Evolutionary conservation across 23 tunicate genomes (phyloP).

Genomic region (Styela plicata): DNA sequence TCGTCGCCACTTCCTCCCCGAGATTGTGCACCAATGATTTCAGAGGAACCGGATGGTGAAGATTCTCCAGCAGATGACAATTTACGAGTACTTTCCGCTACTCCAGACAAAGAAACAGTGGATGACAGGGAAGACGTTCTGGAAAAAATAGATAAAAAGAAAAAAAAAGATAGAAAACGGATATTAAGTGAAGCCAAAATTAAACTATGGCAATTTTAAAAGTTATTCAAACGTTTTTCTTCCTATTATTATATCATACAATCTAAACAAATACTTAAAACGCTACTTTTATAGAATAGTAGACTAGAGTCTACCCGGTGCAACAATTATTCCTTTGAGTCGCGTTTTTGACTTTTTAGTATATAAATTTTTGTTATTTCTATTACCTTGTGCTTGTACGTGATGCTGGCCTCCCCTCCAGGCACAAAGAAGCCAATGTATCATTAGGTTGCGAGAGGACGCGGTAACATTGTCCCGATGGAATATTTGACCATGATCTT

Average conservation of each 20-base stretch:
- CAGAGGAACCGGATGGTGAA: constrained; percentile 23
- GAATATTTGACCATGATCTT: constrained; percentile 27
- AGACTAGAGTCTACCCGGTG: too few species aligned
- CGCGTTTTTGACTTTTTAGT: too few species aligned
- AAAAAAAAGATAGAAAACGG: too few species aligned
- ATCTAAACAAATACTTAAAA: too few species aligned
- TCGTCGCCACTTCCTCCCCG: constrained; percentile 6
- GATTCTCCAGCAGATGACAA: constrained; percentile 13
- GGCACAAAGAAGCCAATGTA: constrained; percentile 19
- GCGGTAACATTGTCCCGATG: constrained; percentile 9
- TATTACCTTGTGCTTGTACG: constrained; percentile 8
- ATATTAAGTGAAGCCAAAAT: too few species aligned
- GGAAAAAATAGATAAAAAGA: neutral
- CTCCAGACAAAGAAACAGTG: constrained; percentile 4
- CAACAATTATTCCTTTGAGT: too few species aligned
- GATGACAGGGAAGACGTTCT: constrained; percentile 27
- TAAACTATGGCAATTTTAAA: too few species aligned
- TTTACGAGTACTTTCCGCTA: neutral
- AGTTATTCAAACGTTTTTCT: too few species aligned
- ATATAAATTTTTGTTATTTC: too few species aligned
- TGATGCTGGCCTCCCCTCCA: constrained; percentile 34
- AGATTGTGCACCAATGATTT: neutral
- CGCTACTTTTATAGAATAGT: too few species aligned
- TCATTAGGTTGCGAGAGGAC: constrained; percentile 17
- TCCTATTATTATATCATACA: too few species aligned